Percentiles rank a stretch among this genome's conserved stretches.
phyloP scores from a whole-genome alignment of 2,113 vertebrate genomes.

The Hemichromis elongatus region DNA sequence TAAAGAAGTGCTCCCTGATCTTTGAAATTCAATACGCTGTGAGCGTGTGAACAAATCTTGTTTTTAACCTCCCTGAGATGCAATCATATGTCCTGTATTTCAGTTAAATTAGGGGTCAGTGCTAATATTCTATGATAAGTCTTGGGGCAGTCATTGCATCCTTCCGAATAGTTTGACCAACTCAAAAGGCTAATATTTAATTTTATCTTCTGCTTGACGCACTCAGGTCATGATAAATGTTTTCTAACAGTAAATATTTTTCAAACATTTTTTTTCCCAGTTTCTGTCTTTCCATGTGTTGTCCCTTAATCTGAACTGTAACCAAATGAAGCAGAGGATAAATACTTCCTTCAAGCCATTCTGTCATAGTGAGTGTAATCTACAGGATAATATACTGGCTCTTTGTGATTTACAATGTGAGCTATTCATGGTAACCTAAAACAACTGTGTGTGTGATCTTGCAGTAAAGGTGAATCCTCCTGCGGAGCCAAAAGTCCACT shows the following conservation, averaged over 20 bases:
- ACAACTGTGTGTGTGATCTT: neutral
- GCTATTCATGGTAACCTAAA: neutral
- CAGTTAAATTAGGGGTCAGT: neutral
- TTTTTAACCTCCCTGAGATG: neutral
- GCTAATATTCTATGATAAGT: too few relatives aligned
- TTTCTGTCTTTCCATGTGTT: fast-evolving
- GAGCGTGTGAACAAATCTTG: neutral
- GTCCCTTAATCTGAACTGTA: neutral
- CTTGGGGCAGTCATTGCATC: too few relatives aligned
- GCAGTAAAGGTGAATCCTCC: conserved; percentile 53
- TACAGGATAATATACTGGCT: neutral
- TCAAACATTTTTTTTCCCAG: neutral
- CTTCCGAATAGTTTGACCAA: too few relatives aligned
- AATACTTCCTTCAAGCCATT: fast-evolving
- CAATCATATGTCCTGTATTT: neutral
- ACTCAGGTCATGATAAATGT: too few relatives aligned
- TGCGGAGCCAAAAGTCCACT: neutral
- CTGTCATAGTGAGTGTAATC: conserved; percentile 29
- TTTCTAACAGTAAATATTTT: neutral
- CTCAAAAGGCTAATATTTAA: too few relatives aligned
- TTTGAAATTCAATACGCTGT: fast-evolving
- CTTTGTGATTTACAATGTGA: neutral
- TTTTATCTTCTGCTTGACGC: too few relatives aligned
- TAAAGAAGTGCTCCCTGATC: conserved; percentile 16
- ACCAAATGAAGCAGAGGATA: fast-evolving